phyloP scores from a whole-genome alignment of 1,140 invertebrate genomes.

The Tigriopus japonicus region DNA sequence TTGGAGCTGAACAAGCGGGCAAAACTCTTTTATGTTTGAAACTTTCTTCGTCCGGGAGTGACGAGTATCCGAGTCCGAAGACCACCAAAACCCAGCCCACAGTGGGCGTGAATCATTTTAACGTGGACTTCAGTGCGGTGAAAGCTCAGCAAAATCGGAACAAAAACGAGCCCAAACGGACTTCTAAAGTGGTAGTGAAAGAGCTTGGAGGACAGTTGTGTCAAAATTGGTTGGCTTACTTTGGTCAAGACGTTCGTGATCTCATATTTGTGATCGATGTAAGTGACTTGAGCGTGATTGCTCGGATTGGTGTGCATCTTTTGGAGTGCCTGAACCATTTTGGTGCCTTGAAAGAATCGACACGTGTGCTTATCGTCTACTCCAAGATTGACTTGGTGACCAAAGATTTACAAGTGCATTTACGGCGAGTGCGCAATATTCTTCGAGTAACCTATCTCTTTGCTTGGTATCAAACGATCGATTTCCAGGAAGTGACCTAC shows the following conservation, averaged over 20 bases:
- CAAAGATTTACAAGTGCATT: too few relatives aligned
- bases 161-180: too few relatives aligned
- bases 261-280: conserved; percentile 1
- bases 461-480: too few relatives aligned
- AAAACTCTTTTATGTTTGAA: conserved; percentile 1
- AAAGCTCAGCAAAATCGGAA: too few relatives aligned
- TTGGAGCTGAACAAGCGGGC: neutral
- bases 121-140: neutral
- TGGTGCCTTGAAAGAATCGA: neutral
- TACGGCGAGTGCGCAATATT: too few relatives aligned
- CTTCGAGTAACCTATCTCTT: too few relatives aligned
- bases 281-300: neutral
- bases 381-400: conserved; percentile 1
- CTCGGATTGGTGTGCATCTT: neutral
- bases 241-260: too few relatives aligned
- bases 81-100: neutral
- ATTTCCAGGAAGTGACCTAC: too few relatives aligned
- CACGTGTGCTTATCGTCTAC: neutral
- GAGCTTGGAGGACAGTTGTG: too few relatives aligned
- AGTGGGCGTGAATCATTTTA: neutral
- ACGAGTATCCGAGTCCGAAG: neutral
- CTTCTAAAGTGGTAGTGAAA: too few relatives aligned
- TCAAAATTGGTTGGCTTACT: too few relatives aligned
- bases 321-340: neutral
- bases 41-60: neutral